Conservation (phyloP, 2,888 invertebrate species). For the Torymus tubicola region DNA sequence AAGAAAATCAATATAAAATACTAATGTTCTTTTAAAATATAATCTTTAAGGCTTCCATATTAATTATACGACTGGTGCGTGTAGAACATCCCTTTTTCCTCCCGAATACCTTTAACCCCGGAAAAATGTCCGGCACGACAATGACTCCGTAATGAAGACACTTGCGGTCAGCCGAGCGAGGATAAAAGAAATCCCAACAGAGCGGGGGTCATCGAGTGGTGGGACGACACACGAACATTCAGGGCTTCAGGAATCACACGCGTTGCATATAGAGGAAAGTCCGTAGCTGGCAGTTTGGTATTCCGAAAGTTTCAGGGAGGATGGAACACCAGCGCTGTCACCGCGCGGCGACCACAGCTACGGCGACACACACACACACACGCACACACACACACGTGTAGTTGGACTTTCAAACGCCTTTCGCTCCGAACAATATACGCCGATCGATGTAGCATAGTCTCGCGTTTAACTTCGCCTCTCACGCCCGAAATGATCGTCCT, state of each 20-base stretch:
- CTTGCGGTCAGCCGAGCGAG: no score
- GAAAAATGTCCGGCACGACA: no score
- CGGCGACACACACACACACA: not conserved
- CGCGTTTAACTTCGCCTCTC: constrained; percentile 17
- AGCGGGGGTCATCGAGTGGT: no score
- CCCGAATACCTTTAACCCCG: not conserved
- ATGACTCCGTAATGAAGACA: no score
- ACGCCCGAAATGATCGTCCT: constrained; percentile 6
- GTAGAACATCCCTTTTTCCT: no score
- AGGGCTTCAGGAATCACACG: not conserved
- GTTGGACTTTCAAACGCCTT: constrained; percentile 36
- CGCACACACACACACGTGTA: constrained; percentile 14
- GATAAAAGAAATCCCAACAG: not conserved
- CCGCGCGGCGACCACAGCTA: constrained; percentile 6
- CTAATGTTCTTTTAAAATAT: no score
- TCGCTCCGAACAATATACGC: not conserved
- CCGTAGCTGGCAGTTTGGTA: constrained; percentile 22
- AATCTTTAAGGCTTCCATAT: no score
- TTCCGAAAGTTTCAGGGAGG: constrained; percentile 36
- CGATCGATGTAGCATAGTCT: constrained; percentile 2
- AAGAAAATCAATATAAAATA: no score
- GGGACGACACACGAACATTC: no score
- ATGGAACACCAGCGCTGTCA: not conserved
- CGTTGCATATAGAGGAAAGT: not conserved
- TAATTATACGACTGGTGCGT: no score